Evolutionary conservation across 1,140 invertebrate genomes (phyloP).

Genomic region (Procambarus clarkii): DNA sequence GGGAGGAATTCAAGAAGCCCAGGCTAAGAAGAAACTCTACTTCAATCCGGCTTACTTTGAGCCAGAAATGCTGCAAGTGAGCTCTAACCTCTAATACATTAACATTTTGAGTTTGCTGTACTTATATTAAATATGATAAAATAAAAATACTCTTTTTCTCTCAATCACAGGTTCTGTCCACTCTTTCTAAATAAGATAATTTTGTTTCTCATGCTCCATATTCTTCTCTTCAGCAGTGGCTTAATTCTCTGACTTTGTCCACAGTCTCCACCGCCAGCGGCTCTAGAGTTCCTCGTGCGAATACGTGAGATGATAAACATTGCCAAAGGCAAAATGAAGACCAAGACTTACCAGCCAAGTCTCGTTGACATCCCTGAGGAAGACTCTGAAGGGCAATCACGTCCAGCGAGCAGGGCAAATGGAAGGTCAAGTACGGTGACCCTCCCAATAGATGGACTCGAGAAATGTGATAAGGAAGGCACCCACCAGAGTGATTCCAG

Average conservation of each 20-base stretch:
- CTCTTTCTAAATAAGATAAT: too few relatives aligned
- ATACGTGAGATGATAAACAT: constrained; percentile 91
- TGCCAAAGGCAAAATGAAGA: constrained; percentile 89
- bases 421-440: neutral
- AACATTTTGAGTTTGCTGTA: too few relatives aligned
- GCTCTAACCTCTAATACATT: constrained; percentile 70
- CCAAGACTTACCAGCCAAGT: constrained; percentile 87
- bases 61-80: constrained; percentile 86
- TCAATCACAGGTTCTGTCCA: too few relatives aligned
- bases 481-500: constrained; percentile 10
- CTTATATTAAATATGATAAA: too few relatives aligned
- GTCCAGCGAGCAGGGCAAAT: constrained; percentile 25
- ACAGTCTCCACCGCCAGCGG: constrained; percentile 89
- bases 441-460: neutral
- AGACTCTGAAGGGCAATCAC: constrained; percentile 74
- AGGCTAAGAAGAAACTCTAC: constrained; percentile 83
- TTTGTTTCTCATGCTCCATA: too few relatives aligned
- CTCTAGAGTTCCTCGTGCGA: constrained; percentile 89
- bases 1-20: constrained; percentile 79
- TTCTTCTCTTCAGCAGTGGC: too few relatives aligned
- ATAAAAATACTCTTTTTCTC: too few relatives aligned
- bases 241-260: constrained; percentile 72
- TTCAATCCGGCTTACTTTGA: constrained; percentile 93
- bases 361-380: constrained; percentile 89
- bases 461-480: constrained; percentile 11